phyloP scores from a whole-genome alignment of 2,888 invertebrate species.

The Acheta domesticus region DNA sequence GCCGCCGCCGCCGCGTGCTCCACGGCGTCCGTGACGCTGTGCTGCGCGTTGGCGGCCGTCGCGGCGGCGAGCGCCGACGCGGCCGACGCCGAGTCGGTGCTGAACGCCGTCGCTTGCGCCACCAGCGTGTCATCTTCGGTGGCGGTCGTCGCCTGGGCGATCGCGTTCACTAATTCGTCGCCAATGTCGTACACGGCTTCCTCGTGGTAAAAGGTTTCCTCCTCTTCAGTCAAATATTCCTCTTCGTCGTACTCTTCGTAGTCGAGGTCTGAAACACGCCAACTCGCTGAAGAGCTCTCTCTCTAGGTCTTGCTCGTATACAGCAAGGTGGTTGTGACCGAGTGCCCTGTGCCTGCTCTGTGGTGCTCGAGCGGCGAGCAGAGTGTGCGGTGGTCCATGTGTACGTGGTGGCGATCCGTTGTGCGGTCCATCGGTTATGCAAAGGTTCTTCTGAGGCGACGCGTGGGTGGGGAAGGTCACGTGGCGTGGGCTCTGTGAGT shows the following conservation, averaged over 20 bases:
- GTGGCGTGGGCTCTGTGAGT: background rate
- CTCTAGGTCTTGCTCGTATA: background rate
- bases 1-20: background rate
- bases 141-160: background rate
- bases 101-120: background rate
- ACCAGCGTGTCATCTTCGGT: background rate
- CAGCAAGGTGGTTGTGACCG: background rate
- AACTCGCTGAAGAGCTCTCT: background rate
- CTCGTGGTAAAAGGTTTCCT: background rate
- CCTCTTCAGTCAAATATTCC: background rate
- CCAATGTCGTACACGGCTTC: background rate
- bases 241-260: background rate
- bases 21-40: background rate
- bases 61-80: background rate
- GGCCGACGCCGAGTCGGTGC: slow-evolving; percentile 23
- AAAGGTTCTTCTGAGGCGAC: background rate
- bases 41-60: background rate
- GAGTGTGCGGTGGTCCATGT: background rate
- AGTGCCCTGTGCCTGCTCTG: no score
- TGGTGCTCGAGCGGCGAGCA: no score
- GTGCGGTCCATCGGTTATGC: background rate
- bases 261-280: background rate
- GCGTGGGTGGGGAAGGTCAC: background rate
- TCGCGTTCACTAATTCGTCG: background rate
- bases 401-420: background rate